Percentiles rank a stretch among this genome's conserved stretches.
Conservation (phyloP, 2,113 vertebrate genomes). For the Pristiophorus japonicus region DNA sequence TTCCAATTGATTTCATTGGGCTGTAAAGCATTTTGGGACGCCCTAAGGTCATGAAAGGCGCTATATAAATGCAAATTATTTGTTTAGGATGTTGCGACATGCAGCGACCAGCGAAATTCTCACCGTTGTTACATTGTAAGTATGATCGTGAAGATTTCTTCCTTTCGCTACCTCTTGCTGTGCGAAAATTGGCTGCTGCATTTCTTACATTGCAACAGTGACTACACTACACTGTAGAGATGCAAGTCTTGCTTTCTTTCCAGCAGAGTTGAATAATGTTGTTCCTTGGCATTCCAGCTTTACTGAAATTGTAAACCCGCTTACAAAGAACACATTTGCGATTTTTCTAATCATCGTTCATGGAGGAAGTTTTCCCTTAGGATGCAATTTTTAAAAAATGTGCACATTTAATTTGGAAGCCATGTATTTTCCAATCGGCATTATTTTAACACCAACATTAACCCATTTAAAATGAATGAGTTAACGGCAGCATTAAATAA, state of each 20-base stretch:
- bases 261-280: no score
- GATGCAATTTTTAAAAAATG: neutral
- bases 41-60: no score
- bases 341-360: neutral
- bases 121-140: neutral
- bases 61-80: no score
- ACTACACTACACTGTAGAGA: neutral
- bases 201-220: neutral
- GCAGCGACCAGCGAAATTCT: no score
- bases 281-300: no score
- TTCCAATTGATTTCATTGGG: neutral
- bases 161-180: neutral
- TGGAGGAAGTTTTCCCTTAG: neutral
- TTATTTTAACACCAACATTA: neutral
- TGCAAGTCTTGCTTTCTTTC: no score
- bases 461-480: neutral
- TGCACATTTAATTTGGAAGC: neutral
- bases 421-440: neutral
- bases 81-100: no score
- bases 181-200: neutral
- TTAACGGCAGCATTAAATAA: neutral
- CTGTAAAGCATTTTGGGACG: neutral
- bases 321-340: no score
- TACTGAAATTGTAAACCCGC: no score
- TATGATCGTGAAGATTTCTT: neutral